Conservation (phyloP, 2,888 invertebrate species). For the Meandrusa payeni region DNA sequence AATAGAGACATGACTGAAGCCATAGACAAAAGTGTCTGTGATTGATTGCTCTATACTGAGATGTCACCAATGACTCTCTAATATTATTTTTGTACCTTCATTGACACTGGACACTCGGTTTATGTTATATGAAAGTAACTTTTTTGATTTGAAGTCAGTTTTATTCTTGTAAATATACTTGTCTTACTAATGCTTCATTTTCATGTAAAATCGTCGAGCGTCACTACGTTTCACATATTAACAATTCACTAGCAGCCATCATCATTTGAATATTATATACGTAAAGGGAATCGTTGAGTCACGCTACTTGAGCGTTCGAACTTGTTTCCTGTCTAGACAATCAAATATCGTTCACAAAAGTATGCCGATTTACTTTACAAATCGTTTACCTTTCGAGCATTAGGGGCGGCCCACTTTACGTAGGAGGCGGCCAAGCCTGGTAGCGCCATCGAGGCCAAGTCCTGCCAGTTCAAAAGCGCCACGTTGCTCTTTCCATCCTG, state of each 20-base stretch:
- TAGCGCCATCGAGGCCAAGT: slow-evolving; percentile 47
- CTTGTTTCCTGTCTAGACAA: slow-evolving; percentile 6
- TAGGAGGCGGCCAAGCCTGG: slow-evolving; percentile 50
- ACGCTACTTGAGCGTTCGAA: slow-evolving; percentile 5
- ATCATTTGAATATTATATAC: slow-evolving; percentile 4
- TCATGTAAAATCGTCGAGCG: slow-evolving; percentile 5
- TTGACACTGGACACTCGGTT: too few species aligned
- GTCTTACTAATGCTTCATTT: neutral
- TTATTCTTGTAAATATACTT: neutral
- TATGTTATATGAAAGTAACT: too few species aligned
- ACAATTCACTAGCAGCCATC: slow-evolving; percentile 7
- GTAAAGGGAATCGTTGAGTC: neutral
- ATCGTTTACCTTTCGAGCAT: slow-evolving; percentile 50
- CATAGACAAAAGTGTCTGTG: neutral
- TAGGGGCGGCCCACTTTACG: slow-evolving; percentile 63
- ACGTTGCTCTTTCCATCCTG: slow-evolving; percentile 53
- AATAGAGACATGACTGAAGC: too few species aligned
- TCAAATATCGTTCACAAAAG: slow-evolving; percentile 5
- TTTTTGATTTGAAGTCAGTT: too few species aligned
- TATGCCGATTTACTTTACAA: slow-evolving; percentile 3
- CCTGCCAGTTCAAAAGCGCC: slow-evolving; percentile 63
- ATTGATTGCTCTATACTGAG: neutral
- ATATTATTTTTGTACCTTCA: too few species aligned
- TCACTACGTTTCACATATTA: slow-evolving; percentile 1
- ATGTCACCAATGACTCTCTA: too few species aligned